A percentile compares a stretch with the other conserved stretches of the same genome.
phyloP scores from a whole-genome alignment of 2,888 invertebrate genomes.

The Flexamia atlantica region DNA sequence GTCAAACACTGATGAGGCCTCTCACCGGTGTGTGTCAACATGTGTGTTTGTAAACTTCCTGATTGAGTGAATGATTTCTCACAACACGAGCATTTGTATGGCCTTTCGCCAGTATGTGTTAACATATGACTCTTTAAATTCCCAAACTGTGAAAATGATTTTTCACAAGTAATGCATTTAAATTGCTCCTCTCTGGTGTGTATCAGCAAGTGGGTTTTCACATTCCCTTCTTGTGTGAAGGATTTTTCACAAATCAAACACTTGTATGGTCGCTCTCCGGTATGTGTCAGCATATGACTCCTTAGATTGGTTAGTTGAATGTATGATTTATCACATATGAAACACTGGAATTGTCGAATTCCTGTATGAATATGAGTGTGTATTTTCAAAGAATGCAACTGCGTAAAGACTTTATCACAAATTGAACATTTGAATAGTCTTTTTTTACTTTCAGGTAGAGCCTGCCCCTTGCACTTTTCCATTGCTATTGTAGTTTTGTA shows the following conservation, averaged over 20 bases:
- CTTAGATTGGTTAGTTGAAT: too few relatives aligned
- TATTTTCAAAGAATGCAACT: too few relatives aligned
- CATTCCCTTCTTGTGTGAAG: background rate
- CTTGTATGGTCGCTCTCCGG: background rate
- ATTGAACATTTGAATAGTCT: too few relatives aligned
- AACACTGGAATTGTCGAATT: too few relatives aligned
- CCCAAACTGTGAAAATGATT: background rate
- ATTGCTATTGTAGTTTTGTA: too few relatives aligned
- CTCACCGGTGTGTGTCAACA: background rate
- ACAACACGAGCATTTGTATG: background rate
- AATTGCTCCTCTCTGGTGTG: background rate
- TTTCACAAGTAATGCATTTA: background rate
- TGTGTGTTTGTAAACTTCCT: background rate
- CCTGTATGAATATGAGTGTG: too few relatives aligned
- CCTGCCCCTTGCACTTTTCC: too few relatives aligned
- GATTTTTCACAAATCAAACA: background rate
- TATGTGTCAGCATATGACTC: background rate
- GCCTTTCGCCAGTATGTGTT: background rate
- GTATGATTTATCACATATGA: too few relatives aligned
- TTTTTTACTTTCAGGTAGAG: too few relatives aligned
- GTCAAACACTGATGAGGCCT: slow-evolving; percentile 66
- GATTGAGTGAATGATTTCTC: background rate
- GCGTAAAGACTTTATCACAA: too few relatives aligned
- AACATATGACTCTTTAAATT: background rate
- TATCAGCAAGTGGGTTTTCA: background rate